Percentiles rank a stretch among this genome's conserved stretches.
phyloP scores from a whole-genome alignment of 53 echinoderm and acorn worm species.

The Patiria pectinifera region DNA sequence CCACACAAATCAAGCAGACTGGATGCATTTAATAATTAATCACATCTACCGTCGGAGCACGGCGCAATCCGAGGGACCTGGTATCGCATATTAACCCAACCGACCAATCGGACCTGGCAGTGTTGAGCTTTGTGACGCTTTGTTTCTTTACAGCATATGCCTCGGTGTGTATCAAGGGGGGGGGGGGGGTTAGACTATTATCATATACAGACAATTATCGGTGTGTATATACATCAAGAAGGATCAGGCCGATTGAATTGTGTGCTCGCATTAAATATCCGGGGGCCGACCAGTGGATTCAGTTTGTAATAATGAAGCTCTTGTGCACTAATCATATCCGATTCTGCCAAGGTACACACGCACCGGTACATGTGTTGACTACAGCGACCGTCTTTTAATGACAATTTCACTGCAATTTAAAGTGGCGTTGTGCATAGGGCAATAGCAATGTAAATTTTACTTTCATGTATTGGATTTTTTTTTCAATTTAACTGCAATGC shows the following conservation, averaged over 20 bases:
- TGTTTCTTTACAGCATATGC: too few relatives aligned
- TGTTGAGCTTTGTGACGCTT: slow-evolving; percentile 17
- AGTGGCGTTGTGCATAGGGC: background rate
- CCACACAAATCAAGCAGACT: background rate
- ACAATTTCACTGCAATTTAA: background rate
- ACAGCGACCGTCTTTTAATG: background rate
- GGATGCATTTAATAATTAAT: slow-evolving; percentile 46
- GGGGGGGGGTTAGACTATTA: slow-evolving; percentile 14
- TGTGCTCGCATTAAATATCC: slow-evolving; percentile 5
- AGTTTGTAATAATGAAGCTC: background rate
- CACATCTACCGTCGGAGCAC: background rate
- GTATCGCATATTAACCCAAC: background rate
- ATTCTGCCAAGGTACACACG: background rate
- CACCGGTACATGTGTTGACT: background rate
- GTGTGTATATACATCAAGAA: background rate
- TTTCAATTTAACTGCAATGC: background rate
- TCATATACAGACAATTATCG: background rate
- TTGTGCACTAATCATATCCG: background rate
- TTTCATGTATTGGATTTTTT: background rate
- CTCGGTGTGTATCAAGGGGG: background rate
- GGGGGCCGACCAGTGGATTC: background rate
- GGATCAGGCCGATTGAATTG: background rate
- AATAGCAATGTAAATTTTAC: background rate
- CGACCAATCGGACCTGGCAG: background rate
- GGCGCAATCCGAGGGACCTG: background rate